Evolutionary conservation across 2,888 invertebrate genomes (phyloP).

Genomic region (Glaucopsyche alexis): DNA sequence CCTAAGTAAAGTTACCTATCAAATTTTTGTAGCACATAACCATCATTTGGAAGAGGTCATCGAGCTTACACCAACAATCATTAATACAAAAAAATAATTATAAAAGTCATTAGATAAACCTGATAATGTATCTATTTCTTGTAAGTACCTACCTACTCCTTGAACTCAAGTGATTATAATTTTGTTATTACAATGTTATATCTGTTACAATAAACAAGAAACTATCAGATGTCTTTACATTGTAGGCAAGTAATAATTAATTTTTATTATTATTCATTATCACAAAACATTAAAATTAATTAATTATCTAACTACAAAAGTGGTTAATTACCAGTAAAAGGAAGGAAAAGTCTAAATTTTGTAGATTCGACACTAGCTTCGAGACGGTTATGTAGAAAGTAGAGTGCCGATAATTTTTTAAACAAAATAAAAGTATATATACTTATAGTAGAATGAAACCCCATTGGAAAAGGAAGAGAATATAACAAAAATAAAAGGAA

Average conservation of each 20-base stretch:
- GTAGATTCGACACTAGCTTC: not conserved
- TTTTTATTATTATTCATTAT: not conserved
- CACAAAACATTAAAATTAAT: not conserved
- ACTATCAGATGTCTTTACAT: not conserved
- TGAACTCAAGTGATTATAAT: constrained; percentile 5
- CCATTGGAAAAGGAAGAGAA: too few relatives aligned
- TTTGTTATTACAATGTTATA: constrained; percentile 8
- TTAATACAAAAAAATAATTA: not conserved
- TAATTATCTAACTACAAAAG: not conserved
- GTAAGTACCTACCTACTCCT: too few relatives aligned
- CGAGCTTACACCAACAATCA: not conserved
- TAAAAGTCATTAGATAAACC: not conserved
- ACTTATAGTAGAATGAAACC: too few relatives aligned
- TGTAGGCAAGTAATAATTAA: not conserved
- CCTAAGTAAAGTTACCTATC: too few relatives aligned
- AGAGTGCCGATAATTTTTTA: too few relatives aligned
- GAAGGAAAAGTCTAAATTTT: not conserved
- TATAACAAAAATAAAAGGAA: too few relatives aligned
- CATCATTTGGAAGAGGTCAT: not conserved
- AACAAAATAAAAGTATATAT: too few relatives aligned
- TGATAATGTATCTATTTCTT: constrained; percentile 25
- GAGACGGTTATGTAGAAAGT: too few relatives aligned
- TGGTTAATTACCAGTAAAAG: not conserved
- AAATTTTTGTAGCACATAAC: too few relatives aligned
- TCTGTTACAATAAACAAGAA: constrained; percentile 5